Evolutionary conservation across 1,140 invertebrate genomes (phyloP).

Genomic region (Platorchestia sp.): DNA sequence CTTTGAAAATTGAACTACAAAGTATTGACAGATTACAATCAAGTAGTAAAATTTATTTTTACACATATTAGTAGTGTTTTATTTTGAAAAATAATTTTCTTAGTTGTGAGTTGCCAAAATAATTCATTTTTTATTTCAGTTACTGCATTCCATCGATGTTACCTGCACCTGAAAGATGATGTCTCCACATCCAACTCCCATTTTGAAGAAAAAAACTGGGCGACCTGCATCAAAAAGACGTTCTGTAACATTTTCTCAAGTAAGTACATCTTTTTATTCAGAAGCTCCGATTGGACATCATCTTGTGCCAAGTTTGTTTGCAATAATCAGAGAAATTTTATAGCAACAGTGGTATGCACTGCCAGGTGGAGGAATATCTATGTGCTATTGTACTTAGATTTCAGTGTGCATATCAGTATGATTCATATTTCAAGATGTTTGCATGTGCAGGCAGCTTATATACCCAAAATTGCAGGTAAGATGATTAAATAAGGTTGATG

Average conservation of each 20-base stretch:
- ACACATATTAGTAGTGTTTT: too few relatives aligned
- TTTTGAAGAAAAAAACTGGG: background rate
- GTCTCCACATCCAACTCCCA: conserved; percentile 11
- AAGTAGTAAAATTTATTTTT: too few relatives aligned
- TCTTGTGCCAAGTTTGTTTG: background rate
- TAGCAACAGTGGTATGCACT: background rate
- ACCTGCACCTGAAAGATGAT: background rate
- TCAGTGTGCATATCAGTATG: background rate
- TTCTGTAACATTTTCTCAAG: conserved; percentile 27
- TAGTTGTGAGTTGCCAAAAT: too few relatives aligned
- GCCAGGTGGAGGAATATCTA: background rate
- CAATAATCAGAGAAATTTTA: background rate
- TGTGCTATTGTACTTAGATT: background rate
- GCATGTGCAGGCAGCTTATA: too few relatives aligned
- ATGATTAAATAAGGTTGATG: too few relatives aligned
- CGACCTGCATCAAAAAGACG: background rate
- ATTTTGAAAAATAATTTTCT: too few relatives aligned
- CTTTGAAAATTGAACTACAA: too few relatives aligned
- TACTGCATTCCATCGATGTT: too few relatives aligned
- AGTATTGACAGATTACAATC: too few relatives aligned
- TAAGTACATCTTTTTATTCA: background rate
- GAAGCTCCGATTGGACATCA: background rate
- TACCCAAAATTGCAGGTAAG: too few relatives aligned
- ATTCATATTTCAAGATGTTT: background rate
- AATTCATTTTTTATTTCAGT: too few relatives aligned